Base-by-base conservation (phyloP, 2,888 invertebrate species). In the Polydrusus tereticollis region DNA sequence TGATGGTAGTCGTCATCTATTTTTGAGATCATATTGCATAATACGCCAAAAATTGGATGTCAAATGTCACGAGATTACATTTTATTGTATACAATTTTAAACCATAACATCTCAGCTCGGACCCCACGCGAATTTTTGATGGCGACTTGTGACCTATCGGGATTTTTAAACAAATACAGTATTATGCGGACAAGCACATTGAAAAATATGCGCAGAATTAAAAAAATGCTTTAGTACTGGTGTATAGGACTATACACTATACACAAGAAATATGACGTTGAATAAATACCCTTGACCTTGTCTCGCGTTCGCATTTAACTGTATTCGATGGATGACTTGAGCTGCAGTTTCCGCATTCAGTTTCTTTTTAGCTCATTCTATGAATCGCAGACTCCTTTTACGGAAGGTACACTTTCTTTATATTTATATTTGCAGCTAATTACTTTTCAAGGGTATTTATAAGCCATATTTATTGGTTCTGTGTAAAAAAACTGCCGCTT, bases 321-420 rank as follows among this genome's bases (percentile, higher is more conserved):
- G 62, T 69, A 69, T 38, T 69, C 62, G 55, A 62, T 62, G 69
- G 69, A 69, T 69, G 52, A 62, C 60, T 68, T 60, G 69, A 41
- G 36, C 63, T 57, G 63, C 69, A 57, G 63, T 62, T 69, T 69
- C 69, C 69, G 69, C 69, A 57, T 69, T 69, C 63, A 63, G 69
- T 69, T 69, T 69, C 47, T 67, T 67, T 67, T 67, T 38, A 63
- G 63, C 2, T 67, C 57, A 33, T 69, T 60, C 69, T 41, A 38
- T 47, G 60, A 60, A 68, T 59, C 62, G 62, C 41, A 69, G 62
- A 41, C 59, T 60, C 69, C 69, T 43, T 69, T 62, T 69, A 62
- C 52, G 60, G 60, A 68, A 68, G 41, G 33, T 47, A 60, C 38
- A 68, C 68, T 68, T 68, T 68, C 68, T 68, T 68, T 60, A 65